A percentile compares a stretch with the other conserved stretches of the same genome.
These are phyloP conservation scores for Palythoa grandiflora DNA, from an alignment of 92 coral and sea anemone species.

Conservation along the genomic window DNA sequence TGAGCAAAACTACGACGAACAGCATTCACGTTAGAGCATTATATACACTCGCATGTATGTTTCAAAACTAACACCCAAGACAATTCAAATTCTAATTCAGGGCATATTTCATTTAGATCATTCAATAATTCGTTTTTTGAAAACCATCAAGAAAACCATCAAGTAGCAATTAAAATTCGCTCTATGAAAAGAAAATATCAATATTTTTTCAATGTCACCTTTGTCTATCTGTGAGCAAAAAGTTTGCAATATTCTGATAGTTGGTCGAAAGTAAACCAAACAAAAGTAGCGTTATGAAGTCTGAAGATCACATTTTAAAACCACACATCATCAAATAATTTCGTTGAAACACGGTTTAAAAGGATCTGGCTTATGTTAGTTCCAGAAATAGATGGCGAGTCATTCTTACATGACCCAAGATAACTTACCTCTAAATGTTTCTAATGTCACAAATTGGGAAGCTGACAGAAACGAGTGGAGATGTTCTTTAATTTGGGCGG, in stretches of 20 bases:
- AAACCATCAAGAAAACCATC: background rate
- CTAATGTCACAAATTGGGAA: constrained; percentile 11
- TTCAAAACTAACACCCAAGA: background rate
- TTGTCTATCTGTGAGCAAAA: background rate
- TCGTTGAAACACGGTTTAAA: constrained; percentile 35
- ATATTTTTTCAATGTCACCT: background rate
- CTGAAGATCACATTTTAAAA: constrained; percentile 6
- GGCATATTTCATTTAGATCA: background rate
- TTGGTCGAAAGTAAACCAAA: background rate
- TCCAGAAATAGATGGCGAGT: constrained; percentile 18
- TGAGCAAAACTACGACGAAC: constrained; percentile 14
- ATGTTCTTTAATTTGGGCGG: background rate
- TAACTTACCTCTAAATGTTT: background rate
- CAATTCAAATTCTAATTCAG: background rate
- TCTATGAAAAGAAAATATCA: background rate
- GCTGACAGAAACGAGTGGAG: background rate
- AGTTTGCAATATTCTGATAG: background rate
- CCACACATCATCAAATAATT: constrained; percentile 37
- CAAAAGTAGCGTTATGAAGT: background rate
- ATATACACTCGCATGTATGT: background rate
- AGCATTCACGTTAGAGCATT: background rate
- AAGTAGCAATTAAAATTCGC: background rate
- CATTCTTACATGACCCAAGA: constrained; percentile 19
- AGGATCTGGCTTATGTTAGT: constrained; percentile 9
- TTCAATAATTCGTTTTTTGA: background rate